These are phyloP conservation scores for Torymus auratus DNA, from an alignment of 2,888 invertebrate genomes.

Conservation along the genomic window DNA sequence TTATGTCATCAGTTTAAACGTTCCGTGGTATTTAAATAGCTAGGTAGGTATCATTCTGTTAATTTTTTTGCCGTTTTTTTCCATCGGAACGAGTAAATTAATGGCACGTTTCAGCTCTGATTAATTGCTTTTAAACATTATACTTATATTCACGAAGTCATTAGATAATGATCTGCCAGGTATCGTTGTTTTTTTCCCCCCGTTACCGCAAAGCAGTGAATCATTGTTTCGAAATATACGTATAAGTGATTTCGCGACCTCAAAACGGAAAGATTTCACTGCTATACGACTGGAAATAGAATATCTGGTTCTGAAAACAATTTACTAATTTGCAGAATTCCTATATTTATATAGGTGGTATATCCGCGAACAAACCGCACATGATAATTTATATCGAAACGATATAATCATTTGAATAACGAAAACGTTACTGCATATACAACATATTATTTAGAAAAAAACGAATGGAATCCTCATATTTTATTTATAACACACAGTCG, in stretches of 20 bases:
- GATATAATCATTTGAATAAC: too few relatives aligned
- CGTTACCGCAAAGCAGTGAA: background rate
- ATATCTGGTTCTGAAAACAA: too few relatives aligned
- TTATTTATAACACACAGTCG: background rate
- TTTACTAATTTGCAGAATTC: too few relatives aligned
- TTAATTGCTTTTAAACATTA: slow-evolving; percentile 28
- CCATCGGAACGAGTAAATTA: slow-evolving; percentile 32
- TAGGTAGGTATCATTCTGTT: slow-evolving; percentile 27
- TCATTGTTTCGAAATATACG: background rate
- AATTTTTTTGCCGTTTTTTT: slow-evolving; percentile 30
- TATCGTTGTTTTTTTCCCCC: background rate
- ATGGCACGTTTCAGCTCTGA: slow-evolving; percentile 27
- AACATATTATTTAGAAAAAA: background rate
- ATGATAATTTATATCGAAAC: too few relatives aligned
- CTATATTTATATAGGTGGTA: too few relatives aligned
- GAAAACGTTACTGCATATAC: too few relatives aligned
- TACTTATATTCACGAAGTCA: slow-evolving; percentile 19
- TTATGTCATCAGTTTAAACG: slow-evolving; percentile 42
- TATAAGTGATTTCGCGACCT: too few relatives aligned
- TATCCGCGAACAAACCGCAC: too few relatives aligned
- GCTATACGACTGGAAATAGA: too few relatives aligned
- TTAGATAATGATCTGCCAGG: slow-evolving; percentile 25
- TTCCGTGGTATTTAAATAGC: slow-evolving; percentile 32
- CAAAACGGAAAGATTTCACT: too few relatives aligned
- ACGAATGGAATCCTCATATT: slow-evolving; percentile 7